These are phyloP conservation scores for Passer montanus DNA, from an alignment of 2,113 vertebrate genomes.

Conservation along the genomic window DNA sequence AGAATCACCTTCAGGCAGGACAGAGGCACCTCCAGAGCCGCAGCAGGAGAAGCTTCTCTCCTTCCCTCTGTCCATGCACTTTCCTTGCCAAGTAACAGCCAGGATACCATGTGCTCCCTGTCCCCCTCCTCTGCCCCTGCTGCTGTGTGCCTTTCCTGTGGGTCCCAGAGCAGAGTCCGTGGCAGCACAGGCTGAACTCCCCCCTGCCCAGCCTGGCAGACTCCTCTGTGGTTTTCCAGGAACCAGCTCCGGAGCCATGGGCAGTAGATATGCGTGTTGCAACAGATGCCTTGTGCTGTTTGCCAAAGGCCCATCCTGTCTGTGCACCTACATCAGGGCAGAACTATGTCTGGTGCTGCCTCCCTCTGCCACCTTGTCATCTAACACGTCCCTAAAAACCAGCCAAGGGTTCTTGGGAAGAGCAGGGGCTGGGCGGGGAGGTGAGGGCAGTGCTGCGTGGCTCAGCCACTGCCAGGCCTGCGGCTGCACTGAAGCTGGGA, in stretches of 20 bases:
- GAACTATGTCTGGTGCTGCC: neutral
- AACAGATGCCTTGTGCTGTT: neutral
- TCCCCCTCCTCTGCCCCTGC: neutral
- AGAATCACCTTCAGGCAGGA: neutral
- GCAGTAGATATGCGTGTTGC: neutral
- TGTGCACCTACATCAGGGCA: neutral
- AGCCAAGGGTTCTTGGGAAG: neutral
- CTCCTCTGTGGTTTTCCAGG: neutral
- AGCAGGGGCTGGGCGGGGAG: neutral
- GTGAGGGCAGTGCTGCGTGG: rapidly evolving
- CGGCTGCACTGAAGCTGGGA: neutral
- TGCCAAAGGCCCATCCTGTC: neutral
- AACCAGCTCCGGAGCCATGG: neutral
- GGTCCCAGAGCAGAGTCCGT: neutral
- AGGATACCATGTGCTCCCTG: rapidly evolving
- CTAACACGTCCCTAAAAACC: neutral
- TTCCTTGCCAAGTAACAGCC: neutral
- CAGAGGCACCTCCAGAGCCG: rapidly evolving
- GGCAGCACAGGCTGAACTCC: neutral
- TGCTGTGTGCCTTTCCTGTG: rapidly evolving
- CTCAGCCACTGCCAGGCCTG: neutral
- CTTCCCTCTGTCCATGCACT: neutral
- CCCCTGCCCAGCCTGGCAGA: neutral
- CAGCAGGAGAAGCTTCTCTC: neutral
- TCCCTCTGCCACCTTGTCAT: neutral